Percentiles rank a stretch among this genome's conserved stretches.
Conservation (phyloP, 1,140 invertebrate genomes). For the Conus ventricosus region DNA sequence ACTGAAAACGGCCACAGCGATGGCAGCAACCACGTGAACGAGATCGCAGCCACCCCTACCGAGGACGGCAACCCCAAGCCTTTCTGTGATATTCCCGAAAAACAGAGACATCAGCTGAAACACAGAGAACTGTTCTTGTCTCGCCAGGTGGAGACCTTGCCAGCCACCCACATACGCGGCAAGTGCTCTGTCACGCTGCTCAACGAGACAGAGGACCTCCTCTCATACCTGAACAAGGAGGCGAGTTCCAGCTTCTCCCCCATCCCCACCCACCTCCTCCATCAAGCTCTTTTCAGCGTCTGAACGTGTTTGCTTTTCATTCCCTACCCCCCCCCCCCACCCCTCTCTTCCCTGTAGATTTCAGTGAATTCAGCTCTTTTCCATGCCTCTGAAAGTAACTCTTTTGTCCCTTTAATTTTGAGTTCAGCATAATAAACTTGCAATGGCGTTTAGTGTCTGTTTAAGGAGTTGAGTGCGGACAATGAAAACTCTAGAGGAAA, state of each 20-base stretch:
- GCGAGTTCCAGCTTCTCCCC: slow-evolving; percentile 72
- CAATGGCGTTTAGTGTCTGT: no score
- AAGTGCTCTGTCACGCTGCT: slow-evolving; percentile 98
- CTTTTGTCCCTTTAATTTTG: no score
- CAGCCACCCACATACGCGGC: slow-evolving; percentile 98
- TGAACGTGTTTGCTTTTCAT: no score
- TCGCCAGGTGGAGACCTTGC: slow-evolving; percentile 97
- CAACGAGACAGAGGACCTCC: slow-evolving; percentile 97
- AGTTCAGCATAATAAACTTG: no score
- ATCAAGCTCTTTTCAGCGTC: no score
- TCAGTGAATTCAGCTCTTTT: no score
- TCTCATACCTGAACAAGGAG: slow-evolving; percentile 97
- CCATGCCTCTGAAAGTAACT: no score
- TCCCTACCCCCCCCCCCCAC: no score
- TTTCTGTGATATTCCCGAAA: slow-evolving; percentile 74
- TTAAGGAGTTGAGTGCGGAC: no score
- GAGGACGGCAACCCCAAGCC: slow-evolving; percentile 72
- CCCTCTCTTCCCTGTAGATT: no score
- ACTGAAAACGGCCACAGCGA: slow-evolving; percentile 3
- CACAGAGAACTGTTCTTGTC: slow-evolving; percentile 98
- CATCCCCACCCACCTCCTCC: no score
- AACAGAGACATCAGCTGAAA: slow-evolving; percentile 91
- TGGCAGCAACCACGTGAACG: slow-evolving; percentile 27
- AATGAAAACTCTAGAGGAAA: no score
- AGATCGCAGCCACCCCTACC: slow-evolving; percentile 49